phyloP scores from a whole-genome alignment of 1,140 invertebrate species.

The Periplaneta americana region DNA sequence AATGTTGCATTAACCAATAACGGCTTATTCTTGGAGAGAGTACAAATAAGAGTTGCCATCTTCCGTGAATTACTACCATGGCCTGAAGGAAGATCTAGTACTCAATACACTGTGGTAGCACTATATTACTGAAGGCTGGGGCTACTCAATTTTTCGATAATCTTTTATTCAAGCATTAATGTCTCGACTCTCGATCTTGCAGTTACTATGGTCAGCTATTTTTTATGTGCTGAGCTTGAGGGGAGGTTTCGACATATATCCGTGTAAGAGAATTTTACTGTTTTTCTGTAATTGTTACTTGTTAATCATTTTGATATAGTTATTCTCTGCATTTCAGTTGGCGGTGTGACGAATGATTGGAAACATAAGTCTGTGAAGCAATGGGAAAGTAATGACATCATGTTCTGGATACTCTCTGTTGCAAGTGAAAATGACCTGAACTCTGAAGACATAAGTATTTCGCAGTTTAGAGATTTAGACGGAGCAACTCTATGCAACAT shows the following conservation, averaged over 20 bases:
- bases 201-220: not conserved
- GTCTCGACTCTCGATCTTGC: not conserved
- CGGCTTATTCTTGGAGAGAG: too few species aligned
- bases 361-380: not conserved
- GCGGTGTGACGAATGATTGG: not conserved
- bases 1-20: too few species aligned
- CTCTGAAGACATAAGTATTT: not conserved
- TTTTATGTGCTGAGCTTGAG: too few species aligned
- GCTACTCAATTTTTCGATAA: not conserved
- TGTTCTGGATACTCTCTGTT: not conserved
- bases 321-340: not conserved
- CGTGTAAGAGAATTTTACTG: not conserved
- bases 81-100: too few species aligned
- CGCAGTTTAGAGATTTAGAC: not conserved
- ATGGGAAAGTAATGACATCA: not conserved
- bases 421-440: not conserved
- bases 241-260: not conserved
- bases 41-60: too few species aligned
- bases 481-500: not conserved
- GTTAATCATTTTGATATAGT: not conserved
- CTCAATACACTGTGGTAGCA: too few species aligned
- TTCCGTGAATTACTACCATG: too few species aligned
- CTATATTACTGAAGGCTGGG: too few species aligned
- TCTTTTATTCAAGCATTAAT: too few species aligned
- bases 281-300: not conserved